Evolutionary conservation across 2,888 invertebrate species (phyloP).

Genomic region (Omphaloscelis lunosa): DNA sequence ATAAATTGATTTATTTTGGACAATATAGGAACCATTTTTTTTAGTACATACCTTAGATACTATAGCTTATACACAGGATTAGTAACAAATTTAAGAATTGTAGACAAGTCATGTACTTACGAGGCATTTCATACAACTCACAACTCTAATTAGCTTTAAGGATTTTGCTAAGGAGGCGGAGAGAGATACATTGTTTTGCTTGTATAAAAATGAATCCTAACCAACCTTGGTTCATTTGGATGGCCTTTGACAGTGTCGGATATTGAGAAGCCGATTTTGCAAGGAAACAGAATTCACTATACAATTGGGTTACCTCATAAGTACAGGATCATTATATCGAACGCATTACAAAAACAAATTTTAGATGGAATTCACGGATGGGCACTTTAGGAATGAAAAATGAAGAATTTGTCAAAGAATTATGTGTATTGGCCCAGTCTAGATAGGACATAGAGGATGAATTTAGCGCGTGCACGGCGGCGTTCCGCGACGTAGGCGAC

Average conservation of each 20-base stretch:
- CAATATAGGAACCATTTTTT: too few species aligned
- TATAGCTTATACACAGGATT: too few species aligned
- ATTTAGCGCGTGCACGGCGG: not conserved
- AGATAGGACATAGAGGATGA: not conserved
- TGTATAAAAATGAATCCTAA: too few species aligned
- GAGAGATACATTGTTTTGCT: not conserved
- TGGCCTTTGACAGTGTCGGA: slow-evolving; percentile 7
- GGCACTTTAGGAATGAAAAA: slow-evolving; percentile 13
- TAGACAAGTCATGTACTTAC: too few species aligned
- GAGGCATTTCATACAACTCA: too few species aligned
- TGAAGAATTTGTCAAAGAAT: not conserved
- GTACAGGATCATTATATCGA: slow-evolving; percentile 7
- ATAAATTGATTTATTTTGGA: too few species aligned
- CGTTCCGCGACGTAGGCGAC: not conserved
- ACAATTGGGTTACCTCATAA: not conserved
- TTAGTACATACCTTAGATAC: too few species aligned
- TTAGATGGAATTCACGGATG: not conserved
- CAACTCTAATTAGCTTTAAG: not conserved
- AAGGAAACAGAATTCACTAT: not conserved
- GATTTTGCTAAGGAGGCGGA: slow-evolving; percentile 5
- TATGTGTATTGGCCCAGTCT: slow-evolving; percentile 6
- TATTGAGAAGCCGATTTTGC: not conserved
- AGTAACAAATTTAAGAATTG: too few species aligned
- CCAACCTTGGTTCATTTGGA: too few species aligned
- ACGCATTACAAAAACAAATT: slow-evolving; percentile 3